phyloP scores from a whole-genome alignment of 2,797 vertebrate species.

The Rhyacichthys aspro region DNA sequence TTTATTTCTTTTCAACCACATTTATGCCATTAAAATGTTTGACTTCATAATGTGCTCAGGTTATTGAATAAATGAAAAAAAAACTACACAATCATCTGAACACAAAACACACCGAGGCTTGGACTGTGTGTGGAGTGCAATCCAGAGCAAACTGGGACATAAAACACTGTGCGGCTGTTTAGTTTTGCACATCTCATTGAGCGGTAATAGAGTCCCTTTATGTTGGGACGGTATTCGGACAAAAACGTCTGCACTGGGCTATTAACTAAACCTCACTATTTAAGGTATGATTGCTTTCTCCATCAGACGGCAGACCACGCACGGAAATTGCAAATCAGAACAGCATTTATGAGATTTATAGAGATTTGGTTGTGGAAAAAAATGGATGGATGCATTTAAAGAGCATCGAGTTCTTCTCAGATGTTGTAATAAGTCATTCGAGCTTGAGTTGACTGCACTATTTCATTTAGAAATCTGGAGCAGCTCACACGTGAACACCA shows the following conservation, averaged over 20 bases:
- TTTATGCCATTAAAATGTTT: too few relatives aligned
- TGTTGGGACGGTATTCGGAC: constrained; percentile 32
- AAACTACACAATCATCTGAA: too few relatives aligned
- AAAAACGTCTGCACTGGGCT: constrained; percentile 23
- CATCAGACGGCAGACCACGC: constrained; percentile 28
- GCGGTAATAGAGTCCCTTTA: constrained; percentile 35
- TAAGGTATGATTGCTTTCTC: constrained; percentile 26
- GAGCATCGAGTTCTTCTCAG: constrained; percentile 39
- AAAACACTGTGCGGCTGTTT: constrained; percentile 15
- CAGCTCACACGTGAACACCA: constrained; percentile 18
- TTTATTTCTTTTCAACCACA: too few relatives aligned
- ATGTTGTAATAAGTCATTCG: constrained; percentile 13
- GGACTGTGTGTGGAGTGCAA: constrained; percentile 11
- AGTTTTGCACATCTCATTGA: constrained; percentile 19
- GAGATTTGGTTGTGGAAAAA: constrained; percentile 39
- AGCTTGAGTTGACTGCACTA: constrained; percentile 25
- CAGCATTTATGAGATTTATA: constrained; percentile 42
- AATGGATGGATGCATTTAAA: constrained; percentile 46
- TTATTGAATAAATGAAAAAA: too few relatives aligned
- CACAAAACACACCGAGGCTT: not conserved
- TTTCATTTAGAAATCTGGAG: constrained; percentile 32
- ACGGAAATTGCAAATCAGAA: constrained; percentile 43
- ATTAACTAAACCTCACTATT: constrained; percentile 47
- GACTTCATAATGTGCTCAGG: too few relatives aligned
- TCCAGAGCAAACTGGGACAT: constrained; percentile 20